These are phyloP conservation scores for Drosophila gunungcola DNA, from an alignment of 1,140 invertebrate species.

Conservation along the genomic window DNA sequence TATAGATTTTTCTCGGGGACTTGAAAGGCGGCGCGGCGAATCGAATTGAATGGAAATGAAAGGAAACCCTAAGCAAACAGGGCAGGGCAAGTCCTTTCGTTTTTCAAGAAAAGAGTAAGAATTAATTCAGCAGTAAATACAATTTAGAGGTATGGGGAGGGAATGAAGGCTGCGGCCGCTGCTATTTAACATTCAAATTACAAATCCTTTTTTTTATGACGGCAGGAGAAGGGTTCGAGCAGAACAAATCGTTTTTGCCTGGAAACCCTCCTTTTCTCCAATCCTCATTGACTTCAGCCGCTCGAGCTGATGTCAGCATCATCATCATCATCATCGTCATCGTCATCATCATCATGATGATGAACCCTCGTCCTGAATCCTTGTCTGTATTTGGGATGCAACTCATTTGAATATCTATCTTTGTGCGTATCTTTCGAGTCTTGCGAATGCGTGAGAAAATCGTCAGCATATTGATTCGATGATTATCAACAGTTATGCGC, in stretches of 20 bases:
- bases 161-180: constrained; percentile 22
- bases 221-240: constrained; percentile 21
- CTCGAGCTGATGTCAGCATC: constrained; percentile 53
- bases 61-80: constrained; percentile 76
- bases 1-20: constrained; percentile 37
- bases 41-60: constrained; percentile 42
- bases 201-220: constrained; percentile 65
- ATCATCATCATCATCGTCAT: constrained; percentile 17
- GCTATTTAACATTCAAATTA: constrained; percentile 83
- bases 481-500: constrained; percentile 81
- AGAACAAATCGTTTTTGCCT: constrained; percentile 57
- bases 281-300: constrained; percentile 70
- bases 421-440: constrained; percentile 34
- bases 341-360: constrained; percentile 10
- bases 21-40: constrained; percentile 43
- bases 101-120: constrained; percentile 60
- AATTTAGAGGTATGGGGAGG: constrained; percentile 52
- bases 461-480: constrained; percentile 81
- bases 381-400: constrained; percentile 39
- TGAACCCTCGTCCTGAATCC: constrained; percentile 43
- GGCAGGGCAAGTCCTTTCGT: constrained; percentile 48
- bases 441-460: constrained; percentile 73
- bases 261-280: constrained; percentile 4
- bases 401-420: constrained; percentile 63
- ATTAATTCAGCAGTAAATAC: constrained; percentile 82